Conservation (phyloP, 2,113 vertebrate genomes). For the Grallaria varia region DNA sequence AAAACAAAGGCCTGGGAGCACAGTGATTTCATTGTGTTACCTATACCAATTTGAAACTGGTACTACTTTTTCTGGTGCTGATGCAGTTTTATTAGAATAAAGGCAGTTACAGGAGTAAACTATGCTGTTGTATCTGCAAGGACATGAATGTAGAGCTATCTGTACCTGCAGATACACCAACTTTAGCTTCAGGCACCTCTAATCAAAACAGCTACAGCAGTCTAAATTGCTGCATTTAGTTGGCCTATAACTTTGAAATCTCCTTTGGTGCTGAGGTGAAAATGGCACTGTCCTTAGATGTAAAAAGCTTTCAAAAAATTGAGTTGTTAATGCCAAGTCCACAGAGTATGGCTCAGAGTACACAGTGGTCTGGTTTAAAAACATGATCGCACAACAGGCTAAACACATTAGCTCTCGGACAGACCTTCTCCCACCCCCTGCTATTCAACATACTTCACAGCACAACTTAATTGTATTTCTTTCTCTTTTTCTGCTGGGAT, state of each 20-base stretch:
- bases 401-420: not conserved
- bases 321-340: not conserved
- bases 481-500: not conserved
- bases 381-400: not conserved
- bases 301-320: not conserved
- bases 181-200: not conserved
- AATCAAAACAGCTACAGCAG: not conserved
- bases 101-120: not conserved
- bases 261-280: not conserved
- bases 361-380: not conserved
- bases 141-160: not conserved
- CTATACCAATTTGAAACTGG: not conserved
- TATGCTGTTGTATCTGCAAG: not conserved
- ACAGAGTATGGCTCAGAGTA: not conserved
- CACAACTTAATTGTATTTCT: not conserved
- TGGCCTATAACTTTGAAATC: not conserved
- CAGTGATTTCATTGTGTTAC: not conserved
- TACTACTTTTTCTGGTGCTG: not conserved
- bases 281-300: fast-evolving
- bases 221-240: not conserved
- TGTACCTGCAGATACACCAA: not conserved
- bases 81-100: not conserved
- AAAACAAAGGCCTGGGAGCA: not conserved
- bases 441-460: not conserved
- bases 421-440: not conserved